A percentile compares a stretch with the other conserved stretches of the same genome.
Conservation (phyloP, 2,113 vertebrate species). For the Phainopepla nitens region DNA sequence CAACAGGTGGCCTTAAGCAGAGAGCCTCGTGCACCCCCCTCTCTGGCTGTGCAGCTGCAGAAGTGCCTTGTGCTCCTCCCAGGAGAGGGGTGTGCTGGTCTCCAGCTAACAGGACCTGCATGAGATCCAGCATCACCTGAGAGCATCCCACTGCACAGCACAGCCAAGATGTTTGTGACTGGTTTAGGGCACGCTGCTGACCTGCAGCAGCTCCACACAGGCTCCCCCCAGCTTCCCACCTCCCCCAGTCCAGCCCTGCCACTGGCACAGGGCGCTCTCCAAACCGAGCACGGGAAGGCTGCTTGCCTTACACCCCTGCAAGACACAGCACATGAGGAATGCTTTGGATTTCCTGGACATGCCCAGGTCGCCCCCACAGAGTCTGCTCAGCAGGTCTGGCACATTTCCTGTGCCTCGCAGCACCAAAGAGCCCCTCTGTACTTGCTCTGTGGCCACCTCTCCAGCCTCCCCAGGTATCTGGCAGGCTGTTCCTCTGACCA, state of each 20-base stretch:
- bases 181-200: neutral
- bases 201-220: neutral
- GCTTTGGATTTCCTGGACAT: neutral
- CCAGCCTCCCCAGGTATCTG: neutral
- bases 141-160: neutral
- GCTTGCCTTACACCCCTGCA: neutral
- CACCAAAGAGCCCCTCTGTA: neutral
- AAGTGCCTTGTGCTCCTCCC: neutral
- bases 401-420: neutral
- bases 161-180: neutral
- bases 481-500: constrained; percentile 15
- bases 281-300: fast-evolving
- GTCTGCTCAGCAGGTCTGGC: neutral
- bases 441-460: neutral
- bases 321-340: neutral
- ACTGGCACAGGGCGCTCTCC: neutral
- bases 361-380: neutral
- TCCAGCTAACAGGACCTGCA: neutral
- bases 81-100: neutral
- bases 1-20: neutral
- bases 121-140: neutral
- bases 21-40: neutral
- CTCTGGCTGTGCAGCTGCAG: neutral
- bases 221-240: neutral
- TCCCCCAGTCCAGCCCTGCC: neutral